phyloP scores from a whole-genome alignment of 2,797 vertebrate species.

The Lerista edwardsae region DNA sequence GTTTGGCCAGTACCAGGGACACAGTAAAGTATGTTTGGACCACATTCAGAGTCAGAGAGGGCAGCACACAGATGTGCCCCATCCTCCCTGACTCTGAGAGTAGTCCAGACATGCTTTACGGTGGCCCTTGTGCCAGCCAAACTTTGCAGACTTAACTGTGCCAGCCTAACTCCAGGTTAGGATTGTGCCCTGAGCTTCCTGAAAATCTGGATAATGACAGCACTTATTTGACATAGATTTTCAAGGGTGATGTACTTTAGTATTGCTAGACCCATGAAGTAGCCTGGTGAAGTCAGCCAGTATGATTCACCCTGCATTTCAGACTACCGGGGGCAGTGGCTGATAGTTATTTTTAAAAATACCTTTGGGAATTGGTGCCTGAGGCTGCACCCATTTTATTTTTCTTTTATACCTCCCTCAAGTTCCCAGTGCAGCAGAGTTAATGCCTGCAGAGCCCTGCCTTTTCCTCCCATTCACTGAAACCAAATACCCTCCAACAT shows the following conservation, averaged over 20 bases:
- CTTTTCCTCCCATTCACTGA: slow-evolving; percentile 31
- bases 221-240: too few species aligned
- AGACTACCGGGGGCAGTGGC: not conserved
- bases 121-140: too few species aligned
- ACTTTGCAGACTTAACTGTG: too few species aligned
- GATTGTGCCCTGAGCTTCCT: too few species aligned
- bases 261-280: not conserved
- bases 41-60: too few species aligned
- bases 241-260: not conserved
- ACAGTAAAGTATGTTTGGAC: too few species aligned
- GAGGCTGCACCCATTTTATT: not conserved
- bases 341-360: not conserved
- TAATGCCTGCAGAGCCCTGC: not conserved
- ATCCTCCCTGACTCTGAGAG: too few species aligned
- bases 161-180: too few species aligned
- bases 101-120: too few species aligned
- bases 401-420: not conserved
- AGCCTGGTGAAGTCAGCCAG: not conserved
- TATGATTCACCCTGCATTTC: not conserved
- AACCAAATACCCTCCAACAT: slow-evolving; percentile 47
- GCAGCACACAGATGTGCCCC: too few species aligned
- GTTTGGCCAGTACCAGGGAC: too few species aligned
- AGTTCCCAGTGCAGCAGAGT: not conserved
- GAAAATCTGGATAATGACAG: too few species aligned
- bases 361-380: not conserved